Base-by-base conservation (phyloP, 2,888 invertebrate species). In the Xylocampa areola region DNA sequence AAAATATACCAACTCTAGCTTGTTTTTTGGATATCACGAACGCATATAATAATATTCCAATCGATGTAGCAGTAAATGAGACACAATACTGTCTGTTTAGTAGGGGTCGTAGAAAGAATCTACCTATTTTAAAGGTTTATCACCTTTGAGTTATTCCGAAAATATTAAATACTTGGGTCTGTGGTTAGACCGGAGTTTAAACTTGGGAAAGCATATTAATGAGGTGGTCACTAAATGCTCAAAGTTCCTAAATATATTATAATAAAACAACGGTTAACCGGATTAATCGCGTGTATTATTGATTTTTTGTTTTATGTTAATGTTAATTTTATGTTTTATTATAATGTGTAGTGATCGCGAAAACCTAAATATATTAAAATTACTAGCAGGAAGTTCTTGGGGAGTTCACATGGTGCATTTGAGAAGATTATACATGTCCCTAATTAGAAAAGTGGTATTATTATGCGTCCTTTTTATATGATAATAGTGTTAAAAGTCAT, bases 151-250 rank as follows among this genome's bases (percentile, higher is more conserved):
- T 13, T 7, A 23, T 13, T 21, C 23, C 7, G 37, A 39, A 23
- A n/a, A 23, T 16, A n/a, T 41, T 0, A 19, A 19, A 11, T 33
- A 33, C 8, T 16, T 33, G 8, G 33, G 33, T 16, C 2, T 33
- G 6, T 33, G 33, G 33, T 2, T 41, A 19, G 30, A 30, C 30
- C 7, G 35, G 10, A 36, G 35, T n/a, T n/a, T 36, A n/a, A 10
- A 19, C 10, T 36, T 17, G 35, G n/a, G 35, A 36, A 36, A 36
- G 1, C 35, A 36, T 36, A 36, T 36, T 36, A 36, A 36, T 36
- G 35, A 36, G 19, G n/a, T 36, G 19, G 19, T 4, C 7, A n/a
- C 4, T 10, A 36, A 36, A 19, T 36, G 35, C n/a, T 10, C 35
- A n/a, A 36, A n/a, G 8, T 36, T 19, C 13, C 5, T n/a, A n/a